These are phyloP conservation scores for Rattus rattus DNA, from an alignment of 2,113 vertebrate genomes.

Conservation along the genomic window DNA sequence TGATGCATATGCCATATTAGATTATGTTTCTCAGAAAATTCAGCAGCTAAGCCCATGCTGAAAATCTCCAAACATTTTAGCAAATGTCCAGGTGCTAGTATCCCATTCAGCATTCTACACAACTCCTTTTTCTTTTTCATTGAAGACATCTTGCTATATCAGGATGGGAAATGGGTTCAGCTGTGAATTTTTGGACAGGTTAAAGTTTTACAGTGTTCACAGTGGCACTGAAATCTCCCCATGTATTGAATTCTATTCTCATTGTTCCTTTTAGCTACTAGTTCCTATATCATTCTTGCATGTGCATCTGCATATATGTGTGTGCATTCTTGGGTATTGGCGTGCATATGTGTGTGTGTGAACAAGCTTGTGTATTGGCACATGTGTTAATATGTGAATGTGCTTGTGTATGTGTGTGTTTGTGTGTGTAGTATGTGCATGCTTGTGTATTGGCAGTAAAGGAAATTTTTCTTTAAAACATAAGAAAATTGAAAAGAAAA, in stretches of 20 bases:
- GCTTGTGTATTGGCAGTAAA: not conserved
- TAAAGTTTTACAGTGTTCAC: constrained; percentile 14
- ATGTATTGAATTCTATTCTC: not conserved
- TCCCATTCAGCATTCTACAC: not conserved
- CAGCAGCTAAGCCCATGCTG: not conserved
- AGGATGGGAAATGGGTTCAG: not conserved
- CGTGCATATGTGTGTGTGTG: not conserved
- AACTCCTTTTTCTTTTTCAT: not conserved
- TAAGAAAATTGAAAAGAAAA: not conserved
- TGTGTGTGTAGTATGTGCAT: not conserved
- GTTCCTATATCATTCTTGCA: not conserved
- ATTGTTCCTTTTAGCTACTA: not conserved
- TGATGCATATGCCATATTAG: constrained; percentile 33
- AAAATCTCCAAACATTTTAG: constrained; percentile 11
- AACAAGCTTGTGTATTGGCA: not conserved
- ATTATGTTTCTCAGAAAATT: constrained; percentile 53
- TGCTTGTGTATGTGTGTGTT: too few species aligned
- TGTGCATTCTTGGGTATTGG: not conserved
- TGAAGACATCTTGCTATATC: not conserved
- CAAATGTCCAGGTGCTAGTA: constrained; percentile 8
- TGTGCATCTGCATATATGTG: not conserved
- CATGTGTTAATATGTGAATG: not conserved
- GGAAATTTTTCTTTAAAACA: not conserved
- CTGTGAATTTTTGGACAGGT: not conserved
- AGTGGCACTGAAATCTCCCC: not conserved